Evolutionary conservation across 2,797 vertebrate species (phyloP).

Genomic region (Salmo trutta): DNA sequence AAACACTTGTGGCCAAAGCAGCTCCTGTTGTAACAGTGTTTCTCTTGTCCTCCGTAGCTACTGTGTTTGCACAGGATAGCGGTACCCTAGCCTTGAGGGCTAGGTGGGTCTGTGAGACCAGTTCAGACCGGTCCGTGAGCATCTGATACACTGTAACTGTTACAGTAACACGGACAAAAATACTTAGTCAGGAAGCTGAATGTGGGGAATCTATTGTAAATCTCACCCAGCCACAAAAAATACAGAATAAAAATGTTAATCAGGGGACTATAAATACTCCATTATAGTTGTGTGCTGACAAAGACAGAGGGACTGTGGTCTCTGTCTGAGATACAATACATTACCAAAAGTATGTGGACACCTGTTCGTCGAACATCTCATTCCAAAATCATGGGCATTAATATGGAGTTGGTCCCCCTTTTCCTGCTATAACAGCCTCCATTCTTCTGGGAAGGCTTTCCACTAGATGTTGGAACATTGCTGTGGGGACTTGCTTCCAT

Average conservation of each 20-base stretch:
- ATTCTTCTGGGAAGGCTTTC: too few species aligned
- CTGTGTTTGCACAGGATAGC: conserved; percentile 22
- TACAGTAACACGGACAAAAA: conserved; percentile 43
- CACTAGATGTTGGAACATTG: too few species aligned
- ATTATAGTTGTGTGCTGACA: conserved; percentile 6
- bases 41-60: conserved; percentile 19
- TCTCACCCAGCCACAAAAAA: conserved; percentile 22
- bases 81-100: not conserved
- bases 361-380: too few species aligned
- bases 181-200: conserved; percentile 32
- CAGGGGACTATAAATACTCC: not conserved
- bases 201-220: conserved; percentile 25
- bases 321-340: not conserved
- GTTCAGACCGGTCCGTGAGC: conserved; percentile 8
- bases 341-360: too few species aligned
- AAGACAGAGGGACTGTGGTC: not conserved
- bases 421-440: too few species aligned
- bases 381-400: too few species aligned
- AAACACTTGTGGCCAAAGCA: not conserved
- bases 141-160: conserved; percentile 41
- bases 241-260: conserved; percentile 24
- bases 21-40: not conserved
- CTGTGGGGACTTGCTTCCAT: too few species aligned
- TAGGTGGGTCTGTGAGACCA: conserved; percentile 17
- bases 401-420: too few species aligned